phyloP scores from a whole-genome alignment of 1,140 invertebrate genomes.

The Dufourea novaeangliae region DNA sequence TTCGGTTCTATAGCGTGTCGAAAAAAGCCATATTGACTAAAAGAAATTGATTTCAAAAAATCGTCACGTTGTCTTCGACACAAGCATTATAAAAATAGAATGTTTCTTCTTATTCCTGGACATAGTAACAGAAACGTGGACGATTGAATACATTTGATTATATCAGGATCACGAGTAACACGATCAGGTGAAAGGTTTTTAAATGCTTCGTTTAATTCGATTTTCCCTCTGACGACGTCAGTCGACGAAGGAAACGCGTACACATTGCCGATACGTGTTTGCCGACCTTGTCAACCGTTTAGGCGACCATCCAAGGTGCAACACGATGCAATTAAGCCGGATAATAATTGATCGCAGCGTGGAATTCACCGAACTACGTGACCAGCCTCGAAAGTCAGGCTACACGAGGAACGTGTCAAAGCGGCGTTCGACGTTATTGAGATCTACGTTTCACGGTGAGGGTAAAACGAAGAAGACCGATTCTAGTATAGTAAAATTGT shows the following conservation, averaged over 20 bases:
- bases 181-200: background rate
- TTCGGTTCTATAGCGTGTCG: too few species aligned
- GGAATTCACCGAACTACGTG: background rate
- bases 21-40: too few species aligned
- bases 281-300: background rate
- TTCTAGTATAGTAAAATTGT: too few species aligned
- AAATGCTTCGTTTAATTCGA: background rate
- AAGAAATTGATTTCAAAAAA: too few species aligned
- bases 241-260: background rate
- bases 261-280: background rate
- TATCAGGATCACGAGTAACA: too few species aligned
- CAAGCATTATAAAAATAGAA: too few species aligned
- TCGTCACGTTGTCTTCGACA: too few species aligned
- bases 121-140: too few species aligned
- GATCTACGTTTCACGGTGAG: too few species aligned
- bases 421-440: background rate
- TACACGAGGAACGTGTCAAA: background rate
- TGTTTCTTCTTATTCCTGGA: too few species aligned
- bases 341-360: constrained; percentile 35
- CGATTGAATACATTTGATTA: too few species aligned
- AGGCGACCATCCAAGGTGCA: background rate
- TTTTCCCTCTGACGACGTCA: constrained; percentile 7
- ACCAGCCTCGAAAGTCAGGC: background rate
- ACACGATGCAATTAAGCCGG: constrained; percentile 44
- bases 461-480: too few species aligned